phyloP scores from a whole-genome alignment of 2,888 invertebrate species.

The Operophtera brumata region DNA sequence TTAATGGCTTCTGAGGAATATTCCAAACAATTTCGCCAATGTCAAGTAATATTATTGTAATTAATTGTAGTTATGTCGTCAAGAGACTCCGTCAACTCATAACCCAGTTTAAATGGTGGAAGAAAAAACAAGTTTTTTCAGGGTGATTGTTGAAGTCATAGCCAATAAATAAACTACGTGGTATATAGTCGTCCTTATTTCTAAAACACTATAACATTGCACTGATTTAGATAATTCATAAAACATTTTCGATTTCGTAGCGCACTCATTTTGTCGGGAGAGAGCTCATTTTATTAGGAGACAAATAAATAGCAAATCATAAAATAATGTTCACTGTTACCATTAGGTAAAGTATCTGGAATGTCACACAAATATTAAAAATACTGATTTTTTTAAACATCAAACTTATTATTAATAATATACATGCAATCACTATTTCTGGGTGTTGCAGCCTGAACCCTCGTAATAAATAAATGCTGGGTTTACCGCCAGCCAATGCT shows the following conservation, averaged over 20 bases:
- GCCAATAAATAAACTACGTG: too few relatives aligned
- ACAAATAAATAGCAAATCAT: slow-evolving; percentile 51
- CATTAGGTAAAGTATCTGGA: slow-evolving; percentile 70
- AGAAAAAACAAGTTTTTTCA: too few relatives aligned
- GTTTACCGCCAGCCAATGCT: neutral
- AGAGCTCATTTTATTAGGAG: slow-evolving; percentile 52
- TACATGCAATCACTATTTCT: slow-evolving; percentile 58
- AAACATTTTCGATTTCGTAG: slow-evolving; percentile 8
- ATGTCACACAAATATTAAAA: slow-evolving; percentile 79
- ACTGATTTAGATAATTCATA: slow-evolving; percentile 39
- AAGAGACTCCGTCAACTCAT: too few relatives aligned
- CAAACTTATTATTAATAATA: slow-evolving; percentile 65
- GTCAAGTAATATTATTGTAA: too few relatives aligned
- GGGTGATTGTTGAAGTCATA: too few relatives aligned
- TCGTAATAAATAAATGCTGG: slow-evolving; percentile 44
- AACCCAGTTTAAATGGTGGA: too few relatives aligned
- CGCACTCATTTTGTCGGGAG: slow-evolving; percentile 35
- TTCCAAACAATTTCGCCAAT: too few relatives aligned
- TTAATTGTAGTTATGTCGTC: too few relatives aligned
- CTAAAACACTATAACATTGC: slow-evolving; percentile 33
- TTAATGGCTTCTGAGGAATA: too few relatives aligned
- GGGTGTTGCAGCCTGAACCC: slow-evolving; percentile 64
- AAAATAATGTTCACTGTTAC: slow-evolving; percentile 41
- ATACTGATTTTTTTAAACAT: slow-evolving; percentile 79
- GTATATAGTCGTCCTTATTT: too few relatives aligned